Conservation (phyloP, 2,888 invertebrate genomes). For the Drosophila acutilabella region DNA sequence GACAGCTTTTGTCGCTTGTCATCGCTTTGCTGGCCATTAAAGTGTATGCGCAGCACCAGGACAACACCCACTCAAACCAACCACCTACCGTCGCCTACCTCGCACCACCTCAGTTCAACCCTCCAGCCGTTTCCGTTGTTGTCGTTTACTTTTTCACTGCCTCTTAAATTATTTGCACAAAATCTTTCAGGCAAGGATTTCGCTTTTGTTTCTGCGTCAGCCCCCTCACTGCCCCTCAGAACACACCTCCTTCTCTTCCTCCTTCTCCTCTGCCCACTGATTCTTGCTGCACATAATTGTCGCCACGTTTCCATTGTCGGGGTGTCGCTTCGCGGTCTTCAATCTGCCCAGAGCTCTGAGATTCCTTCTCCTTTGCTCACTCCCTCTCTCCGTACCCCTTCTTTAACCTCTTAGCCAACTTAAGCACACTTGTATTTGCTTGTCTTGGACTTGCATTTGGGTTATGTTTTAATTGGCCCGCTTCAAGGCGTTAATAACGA, state of each 20-base stretch:
- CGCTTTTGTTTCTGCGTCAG: slow-evolving; percentile 39
- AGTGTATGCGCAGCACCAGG: slow-evolving; percentile 15
- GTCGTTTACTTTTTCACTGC: slow-evolving; percentile 64
- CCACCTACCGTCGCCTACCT: slow-evolving; percentile 6
- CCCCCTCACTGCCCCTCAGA: background rate
- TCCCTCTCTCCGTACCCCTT: background rate
- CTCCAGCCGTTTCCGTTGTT: slow-evolving; percentile 5
- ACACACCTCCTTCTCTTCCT: background rate
- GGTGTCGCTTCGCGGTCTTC: slow-evolving; percentile 59
- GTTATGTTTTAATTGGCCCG: slow-evolving; percentile 84
- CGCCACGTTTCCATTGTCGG: slow-evolving; percentile 27
- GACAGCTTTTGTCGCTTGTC: slow-evolving; percentile 68
- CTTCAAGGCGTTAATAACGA: slow-evolving; percentile 50
- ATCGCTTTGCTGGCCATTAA: slow-evolving; percentile 58
- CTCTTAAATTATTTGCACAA: slow-evolving; percentile 77
- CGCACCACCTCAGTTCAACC: background rate
- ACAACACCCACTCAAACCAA: slow-evolving; percentile 7
- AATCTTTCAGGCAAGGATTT: slow-evolving; percentile 64
- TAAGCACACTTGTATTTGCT: slow-evolving; percentile 47
- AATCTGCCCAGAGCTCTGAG: slow-evolving; percentile 6
- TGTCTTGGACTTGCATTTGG: slow-evolving; percentile 80
- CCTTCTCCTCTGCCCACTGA: background rate
- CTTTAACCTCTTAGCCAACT: background rate
- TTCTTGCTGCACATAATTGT: slow-evolving; percentile 44
- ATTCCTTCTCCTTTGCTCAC: background rate